Evolutionary conservation across 2,797 vertebrate species (phyloP), one percentile per base, ranked within the genome.

Genomic region (Argyrosomus regius): DNA sequence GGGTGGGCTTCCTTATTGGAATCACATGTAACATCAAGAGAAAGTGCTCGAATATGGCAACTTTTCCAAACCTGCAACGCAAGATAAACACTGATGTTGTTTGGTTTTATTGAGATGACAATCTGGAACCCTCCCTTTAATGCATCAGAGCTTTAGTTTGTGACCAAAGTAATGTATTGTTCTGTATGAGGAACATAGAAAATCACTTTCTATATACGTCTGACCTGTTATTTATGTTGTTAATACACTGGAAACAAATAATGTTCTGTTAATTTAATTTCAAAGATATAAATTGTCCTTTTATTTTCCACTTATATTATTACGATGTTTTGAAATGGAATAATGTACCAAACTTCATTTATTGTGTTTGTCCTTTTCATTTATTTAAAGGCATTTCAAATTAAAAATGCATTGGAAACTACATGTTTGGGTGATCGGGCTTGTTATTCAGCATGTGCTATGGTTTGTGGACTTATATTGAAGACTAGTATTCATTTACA

Each of bases 101-200:
- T 75, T 75, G 22, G 28, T 75, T 62, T 53, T n/a, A 73, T 62
- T 22, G 43, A 77, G 26, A 28, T 12, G 10, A 2, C 75, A 80
- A 69, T 75, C 48, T 67, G 48, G 31, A 76, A 74, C 56, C 72
- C 77, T 80, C 58, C 79, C 72, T 61, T 88, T 74, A 78, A 75
- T 84, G 69, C 76, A 79, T 77, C 66, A 56, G 72, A 71, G 75
- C 75, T 87, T 89, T 72, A 59, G 46, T 89, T 87, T 87, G 60
- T 89, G 89, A 93, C 92, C 88, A 94, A 93, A 91, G 85, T 89
- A 92, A 91, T 88, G 87, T 93, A 88, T 82, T 73, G 39, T 82
- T 75, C 41, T 89, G 54, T 86, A 60, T 72, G 50, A 74, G 63
- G 80, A 64, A 58, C 52, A 81, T 80, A 79, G 20, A 16, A 52